Evolutionary conservation across 2,797 vertebrate species (phyloP), one percentile per base, ranked within the genome.

Genomic region (Odontamblyopus lacepedii): DNA sequence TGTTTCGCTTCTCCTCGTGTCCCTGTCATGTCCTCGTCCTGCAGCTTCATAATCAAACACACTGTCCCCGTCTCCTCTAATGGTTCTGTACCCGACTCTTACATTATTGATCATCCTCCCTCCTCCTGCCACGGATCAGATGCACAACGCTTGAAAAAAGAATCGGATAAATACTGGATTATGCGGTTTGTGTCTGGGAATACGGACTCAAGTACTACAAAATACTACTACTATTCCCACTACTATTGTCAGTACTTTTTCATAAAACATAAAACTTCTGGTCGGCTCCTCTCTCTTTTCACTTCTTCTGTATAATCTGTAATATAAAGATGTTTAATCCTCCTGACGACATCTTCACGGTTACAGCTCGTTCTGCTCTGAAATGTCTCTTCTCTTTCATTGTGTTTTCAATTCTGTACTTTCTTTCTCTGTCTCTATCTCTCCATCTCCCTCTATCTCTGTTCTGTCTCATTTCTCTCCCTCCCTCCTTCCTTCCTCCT

Each of bases 1-100:
- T 26, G n/a, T 16, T 19, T 29, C 62, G 38, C 63, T 66, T 27
- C 1, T 38, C 16, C 56, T 1, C 23, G 27, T 29, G 72, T 59
- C 67, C 72, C 44, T 55, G 72, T 63, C n/a, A 44, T 68, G 51
- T 68, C 53, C 63, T 38, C 77, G 76, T 80, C 66, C 67, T 63
- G 71, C 74, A 50, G 62, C 72, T 67, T 82, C 81, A 72, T 78
- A 84, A 84, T 87, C 83, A 74, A 87, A 88, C 78, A 64, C 35
- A 0, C 67, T 78, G 87, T 84, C 86, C 86, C 90, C 89, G 89
- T 77, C 78, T 73, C 82, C 86, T 83, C 88, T 88, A 87, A 89
- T 87, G 88, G 86, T 86, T 87, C 82, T 88, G 83, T 83, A 91
- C 83, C 79, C 60, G 67, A 77, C 75, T 5, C 76, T 41, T 69